Conservation (phyloP, 2,797 vertebrate genomes). For the Danionella dracula region DNA sequence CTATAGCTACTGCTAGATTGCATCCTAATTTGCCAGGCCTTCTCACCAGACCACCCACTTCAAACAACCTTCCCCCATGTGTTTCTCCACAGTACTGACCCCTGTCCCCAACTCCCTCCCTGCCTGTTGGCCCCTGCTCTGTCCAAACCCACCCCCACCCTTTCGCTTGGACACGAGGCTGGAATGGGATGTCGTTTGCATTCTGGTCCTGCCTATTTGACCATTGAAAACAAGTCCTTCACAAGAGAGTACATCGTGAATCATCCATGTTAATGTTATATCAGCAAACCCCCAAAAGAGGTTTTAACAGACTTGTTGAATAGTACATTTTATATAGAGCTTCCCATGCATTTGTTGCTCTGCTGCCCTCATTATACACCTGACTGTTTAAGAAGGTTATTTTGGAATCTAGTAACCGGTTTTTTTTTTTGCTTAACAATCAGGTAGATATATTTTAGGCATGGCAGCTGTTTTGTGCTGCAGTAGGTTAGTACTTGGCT, state of each 20-base stretch:
- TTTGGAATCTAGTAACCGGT: too few relatives aligned
- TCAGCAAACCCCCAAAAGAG: too few relatives aligned
- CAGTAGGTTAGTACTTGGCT: too few relatives aligned
- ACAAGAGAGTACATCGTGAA: slow-evolving; percentile 14
- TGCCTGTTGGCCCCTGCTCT: slow-evolving; percentile 14
- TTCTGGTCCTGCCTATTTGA: slow-evolving; percentile 20
- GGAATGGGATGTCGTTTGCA: slow-evolving; percentile 27
- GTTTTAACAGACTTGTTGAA: too few relatives aligned
- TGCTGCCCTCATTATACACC: too few relatives aligned
- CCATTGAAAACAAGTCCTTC: slow-evolving; percentile 29
- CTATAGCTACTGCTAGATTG: slow-evolving; percentile 45
- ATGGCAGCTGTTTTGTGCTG: too few relatives aligned
- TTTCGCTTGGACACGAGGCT: slow-evolving; percentile 20
- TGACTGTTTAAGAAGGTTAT: too few relatives aligned
- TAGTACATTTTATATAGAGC: too few relatives aligned
- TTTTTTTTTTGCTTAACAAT: too few relatives aligned
- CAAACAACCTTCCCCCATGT: neutral
- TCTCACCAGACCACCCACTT: slow-evolving; percentile 33
- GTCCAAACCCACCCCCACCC: slow-evolving; percentile 21
- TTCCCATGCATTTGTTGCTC: too few relatives aligned
- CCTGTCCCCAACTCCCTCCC: slow-evolving; percentile 10
- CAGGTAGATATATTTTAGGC: too few relatives aligned
- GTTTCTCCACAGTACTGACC: slow-evolving; percentile 35
- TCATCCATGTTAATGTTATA: too few relatives aligned
- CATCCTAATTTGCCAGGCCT: slow-evolving; percentile 44